phyloP scores from a whole-genome alignment of 2,888 invertebrate species.

The Nezara viridula region DNA sequence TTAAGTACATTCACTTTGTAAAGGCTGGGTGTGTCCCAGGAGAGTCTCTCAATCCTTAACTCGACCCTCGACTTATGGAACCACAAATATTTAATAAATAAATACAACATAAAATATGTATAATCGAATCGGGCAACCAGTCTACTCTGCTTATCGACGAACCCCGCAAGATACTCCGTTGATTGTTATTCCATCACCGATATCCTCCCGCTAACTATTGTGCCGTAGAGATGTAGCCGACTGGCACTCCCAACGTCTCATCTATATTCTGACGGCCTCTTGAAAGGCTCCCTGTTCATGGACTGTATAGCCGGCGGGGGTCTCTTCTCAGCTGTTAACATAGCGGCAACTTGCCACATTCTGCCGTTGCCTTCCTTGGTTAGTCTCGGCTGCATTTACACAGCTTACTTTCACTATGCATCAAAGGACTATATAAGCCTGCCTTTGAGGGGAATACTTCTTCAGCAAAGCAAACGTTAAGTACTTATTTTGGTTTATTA shows the following conservation, averaged over 20 bases:
- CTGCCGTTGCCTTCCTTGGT: background rate
- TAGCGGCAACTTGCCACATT: background rate
- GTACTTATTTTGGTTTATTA: no score
- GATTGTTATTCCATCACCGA: background rate
- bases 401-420: background rate
- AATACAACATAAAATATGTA: no score
- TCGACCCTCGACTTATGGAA: no score
- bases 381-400: background rate
- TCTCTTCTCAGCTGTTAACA: background rate
- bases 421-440: no score
- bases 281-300: background rate
- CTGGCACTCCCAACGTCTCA: background rate
- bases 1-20: no score
- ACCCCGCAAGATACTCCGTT: background rate
- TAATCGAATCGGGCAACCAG: no score
- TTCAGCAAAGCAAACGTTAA: no score
- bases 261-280: background rate
- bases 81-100: no score
- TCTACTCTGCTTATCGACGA: no score
- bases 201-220: background rate
- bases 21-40: no score
- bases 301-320: background rate
- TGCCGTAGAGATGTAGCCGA: background rate
- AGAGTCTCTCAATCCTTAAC: no score
- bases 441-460: no score